These are phyloP conservation scores for Copsychus sechellarum DNA, from an alignment of 2,113 vertebrate genomes.

Conservation along the genomic window DNA sequence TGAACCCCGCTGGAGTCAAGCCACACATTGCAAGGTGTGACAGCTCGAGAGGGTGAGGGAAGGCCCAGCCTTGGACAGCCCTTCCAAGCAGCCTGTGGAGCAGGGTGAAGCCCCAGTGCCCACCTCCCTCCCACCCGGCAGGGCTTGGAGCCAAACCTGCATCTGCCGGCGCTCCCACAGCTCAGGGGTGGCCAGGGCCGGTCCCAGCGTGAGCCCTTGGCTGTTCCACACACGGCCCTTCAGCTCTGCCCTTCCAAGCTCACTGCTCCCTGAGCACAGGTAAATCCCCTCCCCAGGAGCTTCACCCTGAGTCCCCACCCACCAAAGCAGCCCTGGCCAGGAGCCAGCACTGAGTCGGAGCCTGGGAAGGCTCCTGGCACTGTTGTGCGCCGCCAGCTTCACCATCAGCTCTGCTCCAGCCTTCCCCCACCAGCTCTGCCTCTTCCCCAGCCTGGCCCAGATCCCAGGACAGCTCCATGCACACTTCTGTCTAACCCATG, in stretches of 20 bases:
- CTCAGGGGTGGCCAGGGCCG: fast-evolving
- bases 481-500: neutral
- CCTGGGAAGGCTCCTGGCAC: neutral
- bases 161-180: fast-evolving
- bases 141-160: neutral
- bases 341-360: fast-evolving
- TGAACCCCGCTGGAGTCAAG: fast-evolving
- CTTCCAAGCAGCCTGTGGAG: neutral
- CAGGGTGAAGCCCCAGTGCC: fast-evolving
- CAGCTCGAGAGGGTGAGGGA: fast-evolving
- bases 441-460: neutral
- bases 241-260: neutral
- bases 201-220: fast-evolving
- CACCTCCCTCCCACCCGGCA: neutral
- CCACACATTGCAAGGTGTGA: fast-evolving
- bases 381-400: fast-evolving
- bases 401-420: fast-evolving
- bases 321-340: neutral
- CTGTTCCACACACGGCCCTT: neutral
- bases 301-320: fast-evolving
- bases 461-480: neutral
- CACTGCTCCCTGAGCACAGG: neutral
- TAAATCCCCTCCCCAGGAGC: neutral
- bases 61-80: neutral
- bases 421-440: neutral